Conservation (phyloP, 2,888 invertebrate genomes). For the Acleris cristana region DNA sequence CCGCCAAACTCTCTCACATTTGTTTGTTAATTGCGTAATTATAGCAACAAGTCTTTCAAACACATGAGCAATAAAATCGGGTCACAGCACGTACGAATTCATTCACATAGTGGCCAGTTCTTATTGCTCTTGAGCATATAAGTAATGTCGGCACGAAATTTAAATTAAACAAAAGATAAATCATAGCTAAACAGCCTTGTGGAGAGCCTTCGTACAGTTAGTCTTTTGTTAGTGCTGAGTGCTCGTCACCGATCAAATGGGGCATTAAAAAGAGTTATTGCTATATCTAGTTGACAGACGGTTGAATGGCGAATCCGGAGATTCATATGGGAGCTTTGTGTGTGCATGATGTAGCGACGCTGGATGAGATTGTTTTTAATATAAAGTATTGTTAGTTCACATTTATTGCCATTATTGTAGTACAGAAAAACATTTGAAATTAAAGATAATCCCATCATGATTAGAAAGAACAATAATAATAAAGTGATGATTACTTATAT, state of each 20-base stretch:
- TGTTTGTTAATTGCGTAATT: constrained; percentile 30
- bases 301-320: constrained; percentile 70
- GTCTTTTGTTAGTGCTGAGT: constrained; percentile 70
- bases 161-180: constrained; percentile 75
- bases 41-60: constrained; percentile 30
- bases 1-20: constrained; percentile 23
- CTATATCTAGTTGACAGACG: constrained; percentile 71
- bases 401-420: no score
- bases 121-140: constrained; percentile 23
- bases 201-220: constrained; percentile 73
- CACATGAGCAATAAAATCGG: no score
- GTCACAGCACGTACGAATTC: no score
- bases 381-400: background rate
- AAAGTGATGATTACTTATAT: no score
- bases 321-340: constrained; percentile 53
- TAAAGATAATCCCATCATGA: no score
- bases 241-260: constrained; percentile 74
- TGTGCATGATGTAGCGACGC: constrained; percentile 15
- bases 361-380: constrained; percentile 9
- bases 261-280: constrained; percentile 80
- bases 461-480: no score
- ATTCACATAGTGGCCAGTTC: no score
- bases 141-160: constrained; percentile 65
- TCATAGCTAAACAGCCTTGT: constrained; percentile 77
- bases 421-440: no score